Evolutionary conservation across 2,888 invertebrate species (phyloP), one percentile per base, ranked within the genome.

Genomic region (Allacma fusca): DNA sequence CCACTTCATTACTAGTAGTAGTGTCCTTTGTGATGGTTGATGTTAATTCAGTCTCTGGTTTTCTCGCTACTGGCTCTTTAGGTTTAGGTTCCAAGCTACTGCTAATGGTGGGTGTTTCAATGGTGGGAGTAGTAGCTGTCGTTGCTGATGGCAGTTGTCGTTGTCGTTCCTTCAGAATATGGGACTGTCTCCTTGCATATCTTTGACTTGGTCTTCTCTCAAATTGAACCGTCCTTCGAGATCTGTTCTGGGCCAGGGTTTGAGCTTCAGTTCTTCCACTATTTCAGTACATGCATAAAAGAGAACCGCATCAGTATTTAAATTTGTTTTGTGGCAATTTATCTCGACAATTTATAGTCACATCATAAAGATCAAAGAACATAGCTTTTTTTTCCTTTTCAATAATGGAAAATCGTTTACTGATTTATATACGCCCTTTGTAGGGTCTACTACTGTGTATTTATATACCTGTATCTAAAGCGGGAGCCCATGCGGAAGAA

Each of bases 401-500:
- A n/a, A n/a, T n/a, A n/a, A n/a, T n/a, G n/a, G n/a, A n/a, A n/a
- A n/a, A n/a, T n/a, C n/a, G n/a, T n/a, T n/a, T n/a, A n/a, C n/a
- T n/a, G n/a, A n/a, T n/a, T n/a, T n/a, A n/a, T n/a, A n/a, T n/a
- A n/a, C n/a, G n/a, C n/a, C n/a, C n/a, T n/a, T n/a, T n/a, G n/a
- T n/a, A n/a, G n/a, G n/a, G n/a, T n/a, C n/a, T n/a, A n/a, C n/a
- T n/a, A n/a, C n/a, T n/a, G n/a, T n/a, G n/a, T n/a, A n/a, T n/a
- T n/a, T n/a, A n/a, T n/a, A n/a, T 85, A 90, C 90, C 90, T 90
- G 86, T 94, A 94, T 86, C 96, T 92, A 87, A 99, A 99, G 76
- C 98, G 91, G 19, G 98, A 98, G 75, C 98, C 98, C 96, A 99
- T 97, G 80, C 99, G 90, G 88, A 99, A 97, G 89, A 99, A 98